These are phyloP conservation scores for Climacteris rufus DNA, from an alignment of 2,113 vertebrate species.

Conservation along the genomic window DNA sequence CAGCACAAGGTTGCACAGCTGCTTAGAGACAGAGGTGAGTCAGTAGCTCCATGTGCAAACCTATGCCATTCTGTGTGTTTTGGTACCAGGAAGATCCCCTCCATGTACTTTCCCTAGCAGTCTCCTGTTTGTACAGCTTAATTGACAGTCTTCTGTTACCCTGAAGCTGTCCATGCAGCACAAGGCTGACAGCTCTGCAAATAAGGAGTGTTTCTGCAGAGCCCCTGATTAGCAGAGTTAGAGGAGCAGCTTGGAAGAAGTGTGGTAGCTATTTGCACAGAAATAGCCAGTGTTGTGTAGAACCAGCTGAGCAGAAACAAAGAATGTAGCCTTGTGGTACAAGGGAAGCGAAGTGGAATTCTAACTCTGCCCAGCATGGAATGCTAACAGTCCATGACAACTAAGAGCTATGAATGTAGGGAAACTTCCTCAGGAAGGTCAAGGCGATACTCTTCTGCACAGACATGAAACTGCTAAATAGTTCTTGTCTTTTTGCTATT, in stretches of 20 bases:
- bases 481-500: neutral
- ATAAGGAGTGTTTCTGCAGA: neutral
- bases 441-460: neutral
- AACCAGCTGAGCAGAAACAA: neutral
- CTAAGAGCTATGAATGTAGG: neutral
- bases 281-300: neutral
- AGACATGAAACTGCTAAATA: neutral
- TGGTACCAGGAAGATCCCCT: neutral
- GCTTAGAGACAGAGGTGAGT: slow-evolving; percentile 85
- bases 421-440: neutral
- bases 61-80: neutral
- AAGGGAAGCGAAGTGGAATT: neutral
- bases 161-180: neutral
- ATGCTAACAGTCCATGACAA: neutral
- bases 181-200: neutral
- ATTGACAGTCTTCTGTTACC: neutral
- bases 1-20: slow-evolving; percentile 89
- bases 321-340: neutral
- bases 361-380: neutral
- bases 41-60: neutral
- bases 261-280: neutral
- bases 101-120: neutral
- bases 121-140: neutral
- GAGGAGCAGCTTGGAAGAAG: neutral
- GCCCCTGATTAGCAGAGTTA: neutral